phyloP scores from a whole-genome alignment of 2,888 invertebrate genomes.

The Germaria angustata region DNA sequence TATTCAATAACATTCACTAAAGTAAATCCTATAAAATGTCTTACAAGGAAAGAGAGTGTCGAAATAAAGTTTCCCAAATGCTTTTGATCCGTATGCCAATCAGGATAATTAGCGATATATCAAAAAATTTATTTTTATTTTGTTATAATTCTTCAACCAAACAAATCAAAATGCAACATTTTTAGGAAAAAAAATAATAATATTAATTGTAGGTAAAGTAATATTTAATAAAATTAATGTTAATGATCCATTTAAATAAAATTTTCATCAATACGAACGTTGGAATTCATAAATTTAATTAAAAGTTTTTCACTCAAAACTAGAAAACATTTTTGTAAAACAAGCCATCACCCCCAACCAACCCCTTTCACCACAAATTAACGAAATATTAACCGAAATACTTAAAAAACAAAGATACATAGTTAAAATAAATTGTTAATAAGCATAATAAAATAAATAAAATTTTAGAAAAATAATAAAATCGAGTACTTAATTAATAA shows the following conservation, averaged over 20 bases:
- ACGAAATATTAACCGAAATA: constrained; percentile 3
- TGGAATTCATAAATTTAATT: constrained; percentile 42
- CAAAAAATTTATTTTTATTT: neutral
- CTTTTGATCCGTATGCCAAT: neutral
- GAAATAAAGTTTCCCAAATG: neutral
- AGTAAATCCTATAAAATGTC: no score
- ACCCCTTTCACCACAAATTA: neutral
- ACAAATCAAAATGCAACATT: constrained; percentile 34
- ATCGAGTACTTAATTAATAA: no score
- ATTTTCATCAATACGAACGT: constrained; percentile 40
- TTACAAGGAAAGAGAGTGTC: neutral
- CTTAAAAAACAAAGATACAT: neutral
- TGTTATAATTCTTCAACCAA: neutral
- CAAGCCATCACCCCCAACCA: no score
- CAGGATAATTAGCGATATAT: neutral
- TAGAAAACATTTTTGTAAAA: constrained; percentile 20
- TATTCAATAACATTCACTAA: no score
- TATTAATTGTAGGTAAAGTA: neutral
- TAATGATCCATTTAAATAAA: constrained; percentile 42
- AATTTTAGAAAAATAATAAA: constrained; percentile 32
- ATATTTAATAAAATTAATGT: constrained; percentile 24
- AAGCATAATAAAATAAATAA: constrained; percentile 20
- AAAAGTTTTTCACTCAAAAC: constrained; percentile 51
- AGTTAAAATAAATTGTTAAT: constrained; percentile 54
- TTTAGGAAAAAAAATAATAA: constrained; percentile 11